A percentile compares a stretch with the other conserved stretches of the same genome.
Evolutionary conservation across 2,113 vertebrate species (phyloP).

Genomic region (Amphiprion percula): DNA sequence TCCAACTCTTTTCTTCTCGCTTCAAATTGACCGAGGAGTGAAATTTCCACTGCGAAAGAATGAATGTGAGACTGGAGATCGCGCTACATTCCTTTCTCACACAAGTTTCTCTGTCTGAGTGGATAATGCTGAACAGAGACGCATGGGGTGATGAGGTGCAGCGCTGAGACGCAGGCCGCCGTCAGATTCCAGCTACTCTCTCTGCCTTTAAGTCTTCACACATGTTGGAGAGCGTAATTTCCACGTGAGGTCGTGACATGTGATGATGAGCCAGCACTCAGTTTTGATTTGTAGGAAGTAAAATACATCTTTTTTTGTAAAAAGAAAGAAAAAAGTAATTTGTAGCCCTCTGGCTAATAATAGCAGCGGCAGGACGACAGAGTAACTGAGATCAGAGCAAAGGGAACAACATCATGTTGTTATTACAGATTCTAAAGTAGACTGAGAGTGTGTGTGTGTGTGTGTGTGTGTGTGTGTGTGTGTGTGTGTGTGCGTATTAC

Average conservation of each 20-base stretch:
- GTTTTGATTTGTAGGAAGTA: constrained; percentile 36
- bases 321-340: not conserved
- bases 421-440: constrained; percentile 10
- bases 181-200: constrained; percentile 12
- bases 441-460: not conserved
- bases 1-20: not conserved
- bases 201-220: constrained; percentile 37
- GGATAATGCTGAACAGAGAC: constrained; percentile 56
- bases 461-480: too few relatives aligned
- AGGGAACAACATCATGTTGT: constrained; percentile 65
- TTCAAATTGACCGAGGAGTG: not conserved
- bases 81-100: constrained; percentile 27
- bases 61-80: not conserved
- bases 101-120: constrained; percentile 47
- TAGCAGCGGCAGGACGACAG: constrained; percentile 13
- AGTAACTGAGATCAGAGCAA: constrained; percentile 52
- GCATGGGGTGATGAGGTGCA: constrained; percentile 30
- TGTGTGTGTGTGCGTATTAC: too few relatives aligned
- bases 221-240: constrained; percentile 48
- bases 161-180: constrained; percentile 14
- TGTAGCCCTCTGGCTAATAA: constrained; percentile 31
- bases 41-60: constrained; percentile 20
- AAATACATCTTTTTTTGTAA: not conserved
- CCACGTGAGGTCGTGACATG: constrained; percentile 68
- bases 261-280: constrained; percentile 17